A percentile compares a stretch with the other conserved stretches of the same genome.
phyloP scores from a whole-genome alignment of 2,113 vertebrate genomes.

The Nothobranchius furzeri region DNA sequence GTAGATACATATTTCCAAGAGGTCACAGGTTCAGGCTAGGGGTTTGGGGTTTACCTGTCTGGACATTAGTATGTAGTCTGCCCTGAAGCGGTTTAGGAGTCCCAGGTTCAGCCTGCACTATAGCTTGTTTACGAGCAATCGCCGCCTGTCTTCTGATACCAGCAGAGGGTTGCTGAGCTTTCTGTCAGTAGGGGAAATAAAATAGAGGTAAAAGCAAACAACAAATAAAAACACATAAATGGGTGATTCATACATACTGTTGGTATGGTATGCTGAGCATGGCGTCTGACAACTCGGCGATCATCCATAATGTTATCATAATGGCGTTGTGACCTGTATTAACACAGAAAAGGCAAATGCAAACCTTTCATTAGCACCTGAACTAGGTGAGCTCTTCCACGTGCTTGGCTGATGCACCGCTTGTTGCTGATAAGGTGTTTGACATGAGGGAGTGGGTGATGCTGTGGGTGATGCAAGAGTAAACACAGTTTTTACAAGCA shows the following conservation, averaged over 20 bases:
- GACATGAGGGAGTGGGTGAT: too few species aligned
- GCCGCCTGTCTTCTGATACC: slow-evolving; percentile 79
- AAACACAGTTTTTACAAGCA: too few species aligned
- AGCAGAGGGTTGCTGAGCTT: slow-evolving; percentile 57
- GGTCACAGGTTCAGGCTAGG: neutral
- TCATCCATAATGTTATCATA: slow-evolving; percentile 92
- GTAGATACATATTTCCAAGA: too few species aligned
- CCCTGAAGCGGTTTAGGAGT: slow-evolving; percentile 83
- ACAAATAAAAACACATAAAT: neutral
- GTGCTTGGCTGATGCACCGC: too few species aligned
- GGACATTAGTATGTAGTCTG: slow-evolving; percentile 83
- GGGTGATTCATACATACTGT: slow-evolving; percentile 40
- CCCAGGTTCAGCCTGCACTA: slow-evolving; percentile 63
- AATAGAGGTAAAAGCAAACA: neutral
- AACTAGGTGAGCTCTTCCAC: neutral
- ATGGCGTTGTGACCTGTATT: slow-evolving; percentile 65
- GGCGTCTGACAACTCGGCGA: slow-evolving; percentile 89
- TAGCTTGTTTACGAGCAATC: slow-evolving; percentile 64
- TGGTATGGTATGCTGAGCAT: slow-evolving; percentile 70
- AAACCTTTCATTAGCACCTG: neutral
- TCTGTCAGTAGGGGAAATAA: slow-evolving; percentile 59
- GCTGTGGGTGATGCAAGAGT: too few species aligned
- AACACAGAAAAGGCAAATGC: neutral
- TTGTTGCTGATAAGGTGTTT: too few species aligned
- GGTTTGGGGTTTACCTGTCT: slow-evolving; percentile 83